Base-by-base conservation (phyloP, 1,140 invertebrate species). In the Leptopilina boulardi region DNA sequence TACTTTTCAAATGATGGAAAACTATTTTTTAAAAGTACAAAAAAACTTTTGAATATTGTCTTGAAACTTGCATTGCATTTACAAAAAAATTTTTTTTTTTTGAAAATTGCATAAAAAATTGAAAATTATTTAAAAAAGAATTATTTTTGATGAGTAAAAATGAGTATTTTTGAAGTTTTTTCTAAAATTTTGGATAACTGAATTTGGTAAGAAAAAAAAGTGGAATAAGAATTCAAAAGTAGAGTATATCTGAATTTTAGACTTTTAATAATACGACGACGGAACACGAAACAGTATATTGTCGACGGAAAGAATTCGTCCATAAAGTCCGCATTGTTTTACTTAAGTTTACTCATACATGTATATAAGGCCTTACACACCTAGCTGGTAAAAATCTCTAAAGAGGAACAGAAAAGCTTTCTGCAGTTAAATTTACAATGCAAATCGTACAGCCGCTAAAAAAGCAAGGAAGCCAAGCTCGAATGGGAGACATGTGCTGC, bases 361-460 rank as follows among this genome's bases (percentile, higher is more conserved):
- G n/a, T n/a, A n/a, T 34, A 47, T 75, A 70, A 51, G 74, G 79
- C 70, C 76, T 78, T 81, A 74, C 75, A 74, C 75, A 74, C 84
- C 84, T 79, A 78, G 56, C 51, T 74, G 77, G 79, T 80, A 82
- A 82, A 82, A 81, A 76, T 82, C 78, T 42, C 70, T 82, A 77
- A 83, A 84, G 81, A 84, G 74, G 75, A 78, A 80, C 76, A 66
- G 73, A 76, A 78, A 80, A 82, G 81, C 80, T 83, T 82, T 83
- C 82, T 82, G 82, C 82, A 81, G 82, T 87, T 84, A 85, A 86
- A 87, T 87, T 78, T 87, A 85, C 84, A 87, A 87, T 87, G 85
- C 85, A 87, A 87, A 87, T 87, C 81, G 83, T 77, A 76, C 72
- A 51, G 74, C 75, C 70, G 73, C 79, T 77, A 84, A 84, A 85